Conservation (phyloP, 2,113 vertebrate genomes). For the Aphyosemion australe region DNA sequence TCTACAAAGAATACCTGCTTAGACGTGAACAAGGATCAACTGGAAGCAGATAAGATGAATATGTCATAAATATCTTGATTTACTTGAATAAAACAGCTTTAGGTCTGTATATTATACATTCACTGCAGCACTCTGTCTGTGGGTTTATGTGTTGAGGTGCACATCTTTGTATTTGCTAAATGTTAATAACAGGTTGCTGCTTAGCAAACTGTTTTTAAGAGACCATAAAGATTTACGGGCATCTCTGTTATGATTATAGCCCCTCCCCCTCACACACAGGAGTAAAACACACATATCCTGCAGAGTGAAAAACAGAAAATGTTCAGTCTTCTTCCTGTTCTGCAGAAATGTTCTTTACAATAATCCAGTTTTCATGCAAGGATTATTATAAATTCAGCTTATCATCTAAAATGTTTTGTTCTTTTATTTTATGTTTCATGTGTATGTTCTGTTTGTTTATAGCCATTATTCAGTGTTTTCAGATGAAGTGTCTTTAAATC, state of each 20-base stretch:
- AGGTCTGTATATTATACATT: background rate
- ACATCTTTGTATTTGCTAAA: constrained; percentile 39
- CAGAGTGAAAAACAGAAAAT: background rate
- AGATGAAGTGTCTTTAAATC: too few species aligned
- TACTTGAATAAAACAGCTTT: background rate
- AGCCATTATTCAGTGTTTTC: too few species aligned
- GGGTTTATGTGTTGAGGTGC: constrained; percentile 14
- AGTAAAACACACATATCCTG: constrained; percentile 24
- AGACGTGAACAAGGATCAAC: background rate
- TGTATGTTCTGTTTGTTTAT: too few species aligned
- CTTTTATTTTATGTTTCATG: constrained; percentile 7
- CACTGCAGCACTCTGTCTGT: constrained; percentile 6
- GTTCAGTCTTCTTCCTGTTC: background rate
- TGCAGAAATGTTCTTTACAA: too few species aligned
- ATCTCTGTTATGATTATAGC: constrained; percentile 38
- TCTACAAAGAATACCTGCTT: background rate
- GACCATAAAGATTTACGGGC: constrained; percentile 61
- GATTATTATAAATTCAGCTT: too few species aligned
- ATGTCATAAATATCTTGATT: background rate
- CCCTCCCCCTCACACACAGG: constrained; percentile 43
- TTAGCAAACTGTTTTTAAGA: constrained; percentile 54
- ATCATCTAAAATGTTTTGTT: too few species aligned
- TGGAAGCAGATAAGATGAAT: background rate
- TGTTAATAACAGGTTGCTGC: constrained; percentile 44
- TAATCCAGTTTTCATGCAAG: constrained; percentile 23